These are phyloP conservation scores for Schrankia costaestrigalis DNA, from an alignment of 2,888 invertebrate species.

Conservation along the genomic window DNA sequence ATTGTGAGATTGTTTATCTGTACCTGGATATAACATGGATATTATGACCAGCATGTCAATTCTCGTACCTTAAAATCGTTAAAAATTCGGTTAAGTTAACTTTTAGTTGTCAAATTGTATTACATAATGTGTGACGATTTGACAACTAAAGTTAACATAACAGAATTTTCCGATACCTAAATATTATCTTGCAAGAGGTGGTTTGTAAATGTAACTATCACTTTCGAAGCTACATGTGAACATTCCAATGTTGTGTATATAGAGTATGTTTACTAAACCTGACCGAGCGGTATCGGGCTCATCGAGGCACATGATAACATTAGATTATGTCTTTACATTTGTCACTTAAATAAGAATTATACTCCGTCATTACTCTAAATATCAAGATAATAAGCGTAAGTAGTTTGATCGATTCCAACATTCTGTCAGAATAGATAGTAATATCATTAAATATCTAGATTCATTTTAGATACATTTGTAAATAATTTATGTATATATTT, in stretches of 20 bases:
- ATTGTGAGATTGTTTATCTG: too few species aligned
- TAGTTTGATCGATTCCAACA: conserved; percentile 59
- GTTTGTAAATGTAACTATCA: too few species aligned
- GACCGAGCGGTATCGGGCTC: conserved; percentile 48
- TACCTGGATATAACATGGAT: too few species aligned
- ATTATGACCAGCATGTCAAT: too few species aligned
- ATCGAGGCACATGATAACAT: conserved; percentile 68
- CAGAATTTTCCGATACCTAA: too few species aligned
- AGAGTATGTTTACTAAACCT: neutral
- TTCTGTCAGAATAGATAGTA: conserved; percentile 48
- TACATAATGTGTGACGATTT: too few species aligned
- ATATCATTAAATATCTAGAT: conserved; percentile 37
- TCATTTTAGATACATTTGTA: conserved; percentile 44
- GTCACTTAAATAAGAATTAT: conserved; percentile 64
- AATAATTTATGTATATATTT: conserved; percentile 38
- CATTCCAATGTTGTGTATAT: too few species aligned
- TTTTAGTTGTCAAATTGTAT: too few species aligned
- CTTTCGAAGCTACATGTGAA: neutral
- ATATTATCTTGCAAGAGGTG: too few species aligned
- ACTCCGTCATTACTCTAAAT: conserved; percentile 64
- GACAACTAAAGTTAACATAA: too few species aligned
- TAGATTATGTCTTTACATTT: conserved; percentile 61
- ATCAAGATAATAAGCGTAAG: conserved; percentile 79
- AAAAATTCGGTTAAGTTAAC: too few species aligned
- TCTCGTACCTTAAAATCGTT: too few species aligned